Conservation (phyloP, 2,113 vertebrate species). For the Balaenoptera acutorostrata region DNA sequence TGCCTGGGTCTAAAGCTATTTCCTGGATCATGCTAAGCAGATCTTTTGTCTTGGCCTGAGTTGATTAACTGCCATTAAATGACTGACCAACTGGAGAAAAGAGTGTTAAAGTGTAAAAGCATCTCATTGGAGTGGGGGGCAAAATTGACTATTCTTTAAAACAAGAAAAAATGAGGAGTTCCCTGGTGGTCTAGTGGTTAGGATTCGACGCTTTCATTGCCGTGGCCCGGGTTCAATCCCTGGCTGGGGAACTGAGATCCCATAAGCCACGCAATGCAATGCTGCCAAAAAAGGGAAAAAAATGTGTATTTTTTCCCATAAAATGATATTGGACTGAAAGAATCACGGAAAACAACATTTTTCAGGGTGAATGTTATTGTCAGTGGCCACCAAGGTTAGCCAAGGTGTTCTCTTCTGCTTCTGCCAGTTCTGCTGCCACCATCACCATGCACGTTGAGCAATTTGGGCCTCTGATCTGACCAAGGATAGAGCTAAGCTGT, state of each 20-base stretch:
- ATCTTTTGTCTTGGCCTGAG: not conserved
- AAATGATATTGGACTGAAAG: not conserved
- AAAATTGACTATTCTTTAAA: not conserved
- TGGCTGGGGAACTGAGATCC: no score
- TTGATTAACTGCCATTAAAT: not conserved
- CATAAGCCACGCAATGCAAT: no score
- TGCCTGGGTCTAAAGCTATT: not conserved
- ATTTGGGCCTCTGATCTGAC: slow-evolving; percentile 48
- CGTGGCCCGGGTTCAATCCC: no score
- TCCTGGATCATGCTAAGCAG: not conserved
- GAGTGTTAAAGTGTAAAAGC: not conserved
- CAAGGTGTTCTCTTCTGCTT: not conserved
- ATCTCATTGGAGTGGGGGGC: no score
- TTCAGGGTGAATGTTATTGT: not conserved
- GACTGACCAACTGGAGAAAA: not conserved
- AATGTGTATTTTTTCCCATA: not conserved
- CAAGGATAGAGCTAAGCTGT: slow-evolving; percentile 40
- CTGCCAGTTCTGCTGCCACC: slow-evolving; percentile 5
- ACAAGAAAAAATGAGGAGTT: not conserved
- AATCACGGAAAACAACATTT: not conserved
- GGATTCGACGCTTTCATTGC: no score
- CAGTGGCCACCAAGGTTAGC: not conserved
- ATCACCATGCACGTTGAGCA: slow-evolving; percentile 40
- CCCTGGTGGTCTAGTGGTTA: no score
- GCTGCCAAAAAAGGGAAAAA: no score